Base-by-base conservation (phyloP, 2,113 vertebrate genomes). In the Apeltes quadracus region DNA sequence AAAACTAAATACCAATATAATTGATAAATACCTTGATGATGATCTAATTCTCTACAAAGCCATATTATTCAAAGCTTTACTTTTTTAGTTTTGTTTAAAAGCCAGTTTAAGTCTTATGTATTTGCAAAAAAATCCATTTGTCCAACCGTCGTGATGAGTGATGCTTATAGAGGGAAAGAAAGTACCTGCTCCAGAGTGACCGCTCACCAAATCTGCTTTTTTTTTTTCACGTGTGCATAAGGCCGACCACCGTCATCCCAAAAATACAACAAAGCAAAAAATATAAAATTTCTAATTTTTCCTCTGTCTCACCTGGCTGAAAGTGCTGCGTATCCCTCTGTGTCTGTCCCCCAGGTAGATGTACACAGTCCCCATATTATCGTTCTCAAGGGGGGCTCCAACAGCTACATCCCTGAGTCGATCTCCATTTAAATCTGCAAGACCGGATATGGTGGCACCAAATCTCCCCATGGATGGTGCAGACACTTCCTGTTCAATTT, bases 361-460 rank as follows among this genome's bases (percentile, higher is more conserved):
- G 76, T 96, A 97, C 25, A 97, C 77, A 1, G 86, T 93, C 13
- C 96, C 96, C 0, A 1, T 64, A n/a, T 90, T 88, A 2, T 93
- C 85, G 3, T 95, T 69, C 79, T 97, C 95, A 4, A 95, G 90
- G 0, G 95, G 95, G 0, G 95, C 96, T 25, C 96, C 95, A 1
- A 96, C 90, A 5, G 94, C 96, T 67, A 96, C 80, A 0, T 97
- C 95, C 0, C 13, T 50, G 62, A 95, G 83, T 5, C 39, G 9
- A 59, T 97, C 96, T 72, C 95, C 95, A 16, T 95, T 94, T 41
- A 95, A 72, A 65, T 96, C 95, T 16, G 92, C 87, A 10, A 94
- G 56, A 13, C 66, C 68, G 0, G 93, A 85, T 68, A 97, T 84
- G 18, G 94, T 92, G 9, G 91, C 84, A 38, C 95, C 95, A 65